Percentiles rank a stretch among this genome's conserved stretches.
phyloP scores from a whole-genome alignment of 92 coral and sea anemone species.

The Scolanthus callimorphus region DNA sequence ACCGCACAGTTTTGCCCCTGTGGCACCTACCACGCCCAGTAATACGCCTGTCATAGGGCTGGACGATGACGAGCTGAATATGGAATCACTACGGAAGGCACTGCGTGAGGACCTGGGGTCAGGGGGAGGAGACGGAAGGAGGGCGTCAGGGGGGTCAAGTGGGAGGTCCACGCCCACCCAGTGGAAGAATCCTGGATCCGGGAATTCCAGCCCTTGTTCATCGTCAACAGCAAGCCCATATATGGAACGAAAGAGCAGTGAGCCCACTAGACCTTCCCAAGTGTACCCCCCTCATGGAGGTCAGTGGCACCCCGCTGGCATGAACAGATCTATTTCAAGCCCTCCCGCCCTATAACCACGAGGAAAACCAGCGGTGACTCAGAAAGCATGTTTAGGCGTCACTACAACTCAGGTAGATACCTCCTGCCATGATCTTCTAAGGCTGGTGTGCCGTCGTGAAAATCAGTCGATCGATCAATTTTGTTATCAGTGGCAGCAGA shows the following conservation, averaged over 20 bases:
- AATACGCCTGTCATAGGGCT: slow-evolving; percentile 44
- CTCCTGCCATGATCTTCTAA: too few species aligned
- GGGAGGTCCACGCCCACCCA: slow-evolving; percentile 43
- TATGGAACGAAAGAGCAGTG: slow-evolving; percentile 45
- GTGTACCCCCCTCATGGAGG: not conserved
- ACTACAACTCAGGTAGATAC: slow-evolving; percentile 26
- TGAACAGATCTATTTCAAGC: slow-evolving; percentile 55
- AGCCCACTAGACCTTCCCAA: slow-evolving; percentile 10
- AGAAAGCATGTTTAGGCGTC: slow-evolving; percentile 5
- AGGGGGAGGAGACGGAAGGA: not conserved
- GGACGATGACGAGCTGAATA: slow-evolving; percentile 26
- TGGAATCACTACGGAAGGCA: slow-evolving; percentile 46
- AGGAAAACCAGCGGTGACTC: slow-evolving; percentile 23
- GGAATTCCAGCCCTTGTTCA: slow-evolving; percentile 50
- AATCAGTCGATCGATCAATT: too few species aligned
- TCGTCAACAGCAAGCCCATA: slow-evolving; percentile 37
- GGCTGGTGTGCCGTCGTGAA: too few species aligned
- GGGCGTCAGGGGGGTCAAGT: slow-evolving; percentile 20
- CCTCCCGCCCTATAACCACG: slow-evolving; percentile 21
- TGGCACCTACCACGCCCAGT: slow-evolving; percentile 15
- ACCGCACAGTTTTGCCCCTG: slow-evolving; percentile 2
- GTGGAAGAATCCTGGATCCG: slow-evolving; percentile 31
- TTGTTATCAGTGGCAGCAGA: too few species aligned
- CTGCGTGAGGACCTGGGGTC: slow-evolving; percentile 44
- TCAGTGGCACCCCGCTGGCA: slow-evolving; percentile 6